phyloP scores from a whole-genome alignment of 2,888 invertebrate species.

The Morpho achilles region DNA sequence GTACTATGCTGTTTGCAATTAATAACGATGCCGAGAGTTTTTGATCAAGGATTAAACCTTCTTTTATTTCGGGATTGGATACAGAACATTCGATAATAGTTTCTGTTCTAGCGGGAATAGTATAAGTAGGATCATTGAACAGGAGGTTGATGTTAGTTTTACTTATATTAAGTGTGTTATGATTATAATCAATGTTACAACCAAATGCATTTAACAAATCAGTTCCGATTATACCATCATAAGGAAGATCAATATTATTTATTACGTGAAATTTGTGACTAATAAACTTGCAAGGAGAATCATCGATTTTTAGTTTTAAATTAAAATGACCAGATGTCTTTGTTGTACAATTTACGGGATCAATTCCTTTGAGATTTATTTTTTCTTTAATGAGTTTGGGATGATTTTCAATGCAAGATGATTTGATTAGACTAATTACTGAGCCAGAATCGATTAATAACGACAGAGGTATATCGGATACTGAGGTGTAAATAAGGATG shows the following conservation, averaged over 20 bases:
- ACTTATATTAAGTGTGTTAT: constrained; percentile 6
- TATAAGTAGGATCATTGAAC: constrained; percentile 21
- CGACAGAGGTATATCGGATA: constrained; percentile 25
- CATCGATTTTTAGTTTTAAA: constrained; percentile 8
- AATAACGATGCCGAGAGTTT: constrained; percentile 1
- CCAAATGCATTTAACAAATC: constrained; percentile 21
- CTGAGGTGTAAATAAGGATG: constrained; percentile 20
- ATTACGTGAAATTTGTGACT: constrained; percentile 26
- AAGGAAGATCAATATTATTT: constrained; percentile 23
- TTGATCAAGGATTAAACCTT: constrained; percentile 19
- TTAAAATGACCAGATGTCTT: constrained; percentile 20
- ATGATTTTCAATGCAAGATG: constrained; percentile 1
- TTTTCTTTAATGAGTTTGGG: constrained; percentile 6
- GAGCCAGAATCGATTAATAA: constrained; percentile 29
- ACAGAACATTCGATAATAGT: constrained; percentile 22
- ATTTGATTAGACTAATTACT: constrained; percentile 24
- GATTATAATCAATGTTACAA: constrained; percentile 19
- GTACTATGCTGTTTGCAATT: constrained; percentile 14
- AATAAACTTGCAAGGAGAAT: neutral
- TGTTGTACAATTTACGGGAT: constrained; percentile 1
- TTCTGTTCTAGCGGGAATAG: constrained; percentile 18
- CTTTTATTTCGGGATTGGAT: constrained; percentile 18
- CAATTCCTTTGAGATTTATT: constrained; percentile 11
- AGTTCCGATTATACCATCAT: constrained; percentile 30
- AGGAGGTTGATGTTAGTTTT: constrained; percentile 6